Percentiles rank a stretch among this genome's conserved stretches.
Evolutionary conservation across 2,797 vertebrate species (phyloP).

Genomic region (Anas bernieri): DNA sequence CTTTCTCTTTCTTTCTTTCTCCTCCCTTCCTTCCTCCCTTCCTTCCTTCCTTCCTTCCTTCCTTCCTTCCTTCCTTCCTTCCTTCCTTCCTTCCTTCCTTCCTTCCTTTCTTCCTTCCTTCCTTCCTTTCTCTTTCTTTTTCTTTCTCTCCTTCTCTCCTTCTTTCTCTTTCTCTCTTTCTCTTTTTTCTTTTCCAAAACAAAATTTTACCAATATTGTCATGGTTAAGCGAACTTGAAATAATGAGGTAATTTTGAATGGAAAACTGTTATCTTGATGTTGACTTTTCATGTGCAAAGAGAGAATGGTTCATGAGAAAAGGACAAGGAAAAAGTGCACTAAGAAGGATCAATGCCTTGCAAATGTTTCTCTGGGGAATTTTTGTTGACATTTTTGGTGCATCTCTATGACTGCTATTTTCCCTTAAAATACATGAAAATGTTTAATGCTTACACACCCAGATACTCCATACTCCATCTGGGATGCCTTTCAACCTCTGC

Average conservation of each 20-base stretch:
- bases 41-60: too few species aligned
- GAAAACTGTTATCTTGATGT: not conserved
- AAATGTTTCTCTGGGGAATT: not conserved
- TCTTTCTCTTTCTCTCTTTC: too few species aligned
- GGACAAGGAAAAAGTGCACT: not conserved
- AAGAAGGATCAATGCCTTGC: not conserved
- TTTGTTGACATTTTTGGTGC: not conserved
- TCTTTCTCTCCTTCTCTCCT: too few species aligned
- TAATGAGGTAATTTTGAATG: not conserved
- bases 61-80: too few species aligned
- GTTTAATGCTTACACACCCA: not conserved
- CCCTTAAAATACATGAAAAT: not conserved
- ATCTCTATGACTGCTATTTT: rapidly evolving
- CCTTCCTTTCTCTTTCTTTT: too few species aligned
- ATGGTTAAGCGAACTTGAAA: not conserved
- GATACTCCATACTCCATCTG: not conserved
- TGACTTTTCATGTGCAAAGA: not conserved
- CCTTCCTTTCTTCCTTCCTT: too few species aligned
- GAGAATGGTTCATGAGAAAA: not conserved
- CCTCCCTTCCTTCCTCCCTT: too few species aligned
- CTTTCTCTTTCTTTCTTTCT: too few species aligned
- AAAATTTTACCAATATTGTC: not conserved
- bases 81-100: too few species aligned
- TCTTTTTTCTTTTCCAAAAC: not conserved
- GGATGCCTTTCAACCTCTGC: not conserved